Conservation (phyloP, 2,113 vertebrate genomes). For the Cyphomyrus discorhynchus region DNA sequence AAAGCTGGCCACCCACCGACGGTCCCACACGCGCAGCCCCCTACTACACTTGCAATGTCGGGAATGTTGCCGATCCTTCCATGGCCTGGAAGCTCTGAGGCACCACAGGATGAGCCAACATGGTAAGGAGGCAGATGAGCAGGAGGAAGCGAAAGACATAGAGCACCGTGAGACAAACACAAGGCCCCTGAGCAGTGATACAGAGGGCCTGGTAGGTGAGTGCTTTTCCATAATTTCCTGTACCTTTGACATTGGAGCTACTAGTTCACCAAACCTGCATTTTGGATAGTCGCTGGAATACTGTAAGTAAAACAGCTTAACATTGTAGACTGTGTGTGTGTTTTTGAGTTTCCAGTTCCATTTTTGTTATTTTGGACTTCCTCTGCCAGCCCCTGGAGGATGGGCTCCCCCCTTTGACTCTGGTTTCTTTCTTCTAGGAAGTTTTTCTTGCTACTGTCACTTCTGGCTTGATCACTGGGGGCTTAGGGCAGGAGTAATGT, state of each 20-base stretch:
- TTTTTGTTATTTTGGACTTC: neutral
- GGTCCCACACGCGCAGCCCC: neutral
- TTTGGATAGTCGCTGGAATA: neutral
- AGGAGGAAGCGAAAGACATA: neutral
- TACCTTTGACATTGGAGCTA: neutral
- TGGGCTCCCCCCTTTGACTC: neutral
- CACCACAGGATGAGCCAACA: neutral
- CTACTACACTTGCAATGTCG: neutral
- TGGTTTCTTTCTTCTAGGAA: neutral
- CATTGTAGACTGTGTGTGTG: neutral
- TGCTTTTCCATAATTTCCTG: neutral
- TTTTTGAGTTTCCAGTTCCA: neutral
- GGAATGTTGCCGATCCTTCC: constrained; percentile 4
- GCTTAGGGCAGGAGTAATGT: neutral
- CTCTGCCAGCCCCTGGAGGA: neutral
- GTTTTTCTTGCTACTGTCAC: neutral
- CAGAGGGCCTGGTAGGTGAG: neutral
- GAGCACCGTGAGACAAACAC: neutral
- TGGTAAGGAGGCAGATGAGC: neutral
- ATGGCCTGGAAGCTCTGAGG: neutral
- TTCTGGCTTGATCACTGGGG: neutral
- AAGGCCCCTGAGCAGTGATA: neutral
- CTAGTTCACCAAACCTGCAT: neutral
- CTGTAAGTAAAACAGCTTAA: neutral
- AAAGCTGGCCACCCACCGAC: constrained; percentile 16